These are phyloP conservation scores for Teleiodes luculella DNA, from an alignment of 2,888 invertebrate species.

Conservation along the genomic window DNA sequence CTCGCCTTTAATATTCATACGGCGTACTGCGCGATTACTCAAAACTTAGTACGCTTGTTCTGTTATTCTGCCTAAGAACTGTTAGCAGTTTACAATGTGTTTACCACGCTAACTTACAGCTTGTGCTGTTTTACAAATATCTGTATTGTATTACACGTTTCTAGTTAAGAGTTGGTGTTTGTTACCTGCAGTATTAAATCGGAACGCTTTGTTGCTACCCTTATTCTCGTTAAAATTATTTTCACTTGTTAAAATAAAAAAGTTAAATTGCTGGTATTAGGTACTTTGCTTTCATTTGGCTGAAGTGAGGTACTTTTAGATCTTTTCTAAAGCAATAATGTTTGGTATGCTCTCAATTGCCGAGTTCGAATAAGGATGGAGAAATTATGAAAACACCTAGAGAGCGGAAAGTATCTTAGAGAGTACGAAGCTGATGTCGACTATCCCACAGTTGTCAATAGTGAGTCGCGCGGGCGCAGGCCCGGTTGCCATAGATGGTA, in stretches of 20 bases:
- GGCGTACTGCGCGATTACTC: slow-evolving; percentile 51
- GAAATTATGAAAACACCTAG: slow-evolving; percentile 66
- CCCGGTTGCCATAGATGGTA: slow-evolving; percentile 66
- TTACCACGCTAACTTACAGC: slow-evolving; percentile 46
- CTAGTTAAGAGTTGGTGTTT: slow-evolving; percentile 44
- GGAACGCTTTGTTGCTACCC: slow-evolving; percentile 37
- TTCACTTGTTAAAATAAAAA: neutral
- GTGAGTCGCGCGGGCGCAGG: slow-evolving; percentile 48
- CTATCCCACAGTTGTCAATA: slow-evolving; percentile 75
- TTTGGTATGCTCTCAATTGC: slow-evolving; percentile 29
- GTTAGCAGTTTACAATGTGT: slow-evolving; percentile 54
- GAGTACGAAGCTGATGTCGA: slow-evolving; percentile 48
- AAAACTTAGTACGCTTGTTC: slow-evolving; percentile 34
- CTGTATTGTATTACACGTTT: slow-evolving; percentile 34
- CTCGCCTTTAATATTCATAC: slow-evolving; percentile 57
- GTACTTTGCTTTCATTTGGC: neutral
- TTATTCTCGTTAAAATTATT: slow-evolving; percentile 23
- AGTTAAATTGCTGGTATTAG: neutral
- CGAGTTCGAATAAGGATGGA: slow-evolving; percentile 47
- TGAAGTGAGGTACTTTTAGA: slow-evolving; percentile 1
- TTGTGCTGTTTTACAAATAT: slow-evolving; percentile 52
- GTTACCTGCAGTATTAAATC: slow-evolving; percentile 46
- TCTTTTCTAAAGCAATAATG: slow-evolving; percentile 6
- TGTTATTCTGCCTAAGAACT: slow-evolving; percentile 33
- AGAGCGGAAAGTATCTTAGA: slow-evolving; percentile 58